Evolutionary conservation across 2,797 vertebrate genomes (phyloP).

Genomic region (Garrulus glandarius): DNA sequence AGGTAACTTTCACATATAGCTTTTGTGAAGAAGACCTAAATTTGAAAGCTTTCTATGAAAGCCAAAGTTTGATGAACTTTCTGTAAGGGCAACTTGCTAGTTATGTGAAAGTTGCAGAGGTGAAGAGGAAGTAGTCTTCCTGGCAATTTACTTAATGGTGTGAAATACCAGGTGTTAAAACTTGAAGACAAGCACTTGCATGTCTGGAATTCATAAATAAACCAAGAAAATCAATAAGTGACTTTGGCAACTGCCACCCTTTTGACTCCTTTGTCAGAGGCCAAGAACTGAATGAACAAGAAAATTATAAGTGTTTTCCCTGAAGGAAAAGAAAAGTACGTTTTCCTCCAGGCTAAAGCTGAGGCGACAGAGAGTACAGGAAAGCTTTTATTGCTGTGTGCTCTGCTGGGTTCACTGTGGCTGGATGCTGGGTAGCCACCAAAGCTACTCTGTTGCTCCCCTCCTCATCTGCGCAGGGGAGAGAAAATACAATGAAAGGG

Average conservation of each 20-base stretch:
- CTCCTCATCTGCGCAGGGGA: background rate
- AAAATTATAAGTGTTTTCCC: conserved; percentile 40
- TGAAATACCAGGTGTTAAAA: conserved; percentile 53
- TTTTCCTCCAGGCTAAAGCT: background rate
- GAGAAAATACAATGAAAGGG: background rate
- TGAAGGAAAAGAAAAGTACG: background rate
- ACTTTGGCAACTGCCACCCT: conserved; percentile 13
- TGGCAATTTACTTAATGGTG: conserved; percentile 28
- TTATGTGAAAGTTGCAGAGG: background rate
- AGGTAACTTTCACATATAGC: background rate
- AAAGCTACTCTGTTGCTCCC: background rate
- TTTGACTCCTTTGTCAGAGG: conserved; percentile 48
- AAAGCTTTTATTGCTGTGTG: background rate
- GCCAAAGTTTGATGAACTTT: background rate
- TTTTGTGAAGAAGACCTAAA: background rate
- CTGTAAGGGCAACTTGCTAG: background rate
- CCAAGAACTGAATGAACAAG: conserved; percentile 32
- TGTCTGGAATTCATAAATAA: conserved; percentile 54
- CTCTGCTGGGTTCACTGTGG: background rate
- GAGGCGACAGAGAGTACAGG: background rate
- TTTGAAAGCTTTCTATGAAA: background rate
- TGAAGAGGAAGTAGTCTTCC: background rate
- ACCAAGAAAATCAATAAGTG: conserved; percentile 48
- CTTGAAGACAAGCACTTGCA: background rate
- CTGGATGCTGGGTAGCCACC: background rate